Conservation (phyloP, 2,888 invertebrate species). For the Rhingia campestris region DNA sequence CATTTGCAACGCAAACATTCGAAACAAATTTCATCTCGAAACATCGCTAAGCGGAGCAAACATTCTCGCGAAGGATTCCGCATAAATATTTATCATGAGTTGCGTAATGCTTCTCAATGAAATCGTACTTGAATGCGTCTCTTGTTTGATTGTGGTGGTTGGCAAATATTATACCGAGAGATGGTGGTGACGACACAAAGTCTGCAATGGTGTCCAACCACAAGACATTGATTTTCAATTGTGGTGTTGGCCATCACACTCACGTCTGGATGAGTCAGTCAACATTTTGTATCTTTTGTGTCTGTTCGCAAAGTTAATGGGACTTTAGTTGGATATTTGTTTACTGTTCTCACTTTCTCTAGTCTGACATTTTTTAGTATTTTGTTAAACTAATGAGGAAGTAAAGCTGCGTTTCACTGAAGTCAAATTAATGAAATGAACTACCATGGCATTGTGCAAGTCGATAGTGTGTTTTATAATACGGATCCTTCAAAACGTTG, state of each 20-base stretch:
- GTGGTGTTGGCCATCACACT: background rate
- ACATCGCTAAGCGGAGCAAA: background rate
- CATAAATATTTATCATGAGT: background rate
- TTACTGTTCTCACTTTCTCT: too few species aligned
- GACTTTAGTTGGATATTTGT: too few species aligned
- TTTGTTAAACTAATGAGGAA: too few species aligned
- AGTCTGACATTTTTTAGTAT: too few species aligned
- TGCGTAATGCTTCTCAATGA: background rate
- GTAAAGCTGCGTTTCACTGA: too few species aligned
- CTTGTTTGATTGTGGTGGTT: background rate
- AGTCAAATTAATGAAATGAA: too few species aligned
- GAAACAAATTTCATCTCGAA: background rate
- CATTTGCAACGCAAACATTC: background rate
- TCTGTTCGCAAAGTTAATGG: background rate
- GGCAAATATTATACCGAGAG: background rate
- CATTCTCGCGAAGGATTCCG: background rate
- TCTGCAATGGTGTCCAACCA: background rate
- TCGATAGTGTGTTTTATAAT: too few species aligned
- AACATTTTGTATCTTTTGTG: background rate
- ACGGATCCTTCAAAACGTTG: too few species aligned
- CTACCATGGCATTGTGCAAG: too few species aligned
- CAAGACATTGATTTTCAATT: background rate
- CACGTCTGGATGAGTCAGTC: background rate
- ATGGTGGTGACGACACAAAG: background rate
- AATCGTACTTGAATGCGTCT: background rate